Evolutionary conservation across 1,140 invertebrate species (phyloP).

Genomic region (Pinna nobilis): DNA sequence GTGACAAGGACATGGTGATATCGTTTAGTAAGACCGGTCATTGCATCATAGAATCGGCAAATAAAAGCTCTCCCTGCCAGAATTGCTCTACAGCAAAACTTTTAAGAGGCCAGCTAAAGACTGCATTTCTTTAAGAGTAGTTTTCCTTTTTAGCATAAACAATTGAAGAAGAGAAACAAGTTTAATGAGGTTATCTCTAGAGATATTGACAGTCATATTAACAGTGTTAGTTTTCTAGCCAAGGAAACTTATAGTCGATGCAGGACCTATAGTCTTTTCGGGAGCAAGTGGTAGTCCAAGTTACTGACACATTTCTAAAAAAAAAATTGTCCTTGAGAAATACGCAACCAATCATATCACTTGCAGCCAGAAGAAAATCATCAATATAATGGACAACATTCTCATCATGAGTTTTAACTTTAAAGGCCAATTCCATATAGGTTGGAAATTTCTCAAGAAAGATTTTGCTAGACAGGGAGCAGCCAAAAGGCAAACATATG

Average conservation of each 20-base stretch:
- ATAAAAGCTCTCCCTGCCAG: constrained; percentile 13
- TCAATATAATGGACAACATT: background rate
- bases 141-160: background rate
- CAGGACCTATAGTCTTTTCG: background rate
- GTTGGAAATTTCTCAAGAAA: constrained; percentile 15
- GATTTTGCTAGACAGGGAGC: background rate
- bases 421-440: background rate
- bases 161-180: background rate
- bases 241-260: background rate
- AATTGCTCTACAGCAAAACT: constrained; percentile 12
- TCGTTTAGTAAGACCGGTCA: background rate
- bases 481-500: background rate
- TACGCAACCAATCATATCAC: background rate
- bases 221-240: background rate
- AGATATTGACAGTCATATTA: background rate
- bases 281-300: background rate
- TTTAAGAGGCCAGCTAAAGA: background rate
- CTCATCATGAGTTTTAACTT: background rate
- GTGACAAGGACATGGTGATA: constrained; percentile 4
- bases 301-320: background rate
- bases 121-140: background rate
- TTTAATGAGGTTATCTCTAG: background rate
- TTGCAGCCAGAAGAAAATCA: background rate
- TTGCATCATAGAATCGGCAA: constrained; percentile 22
- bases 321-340: background rate